Evolutionary conservation across 2,888 invertebrate species (phyloP).

Genomic region (Parnassius mnemosyne): DNA sequence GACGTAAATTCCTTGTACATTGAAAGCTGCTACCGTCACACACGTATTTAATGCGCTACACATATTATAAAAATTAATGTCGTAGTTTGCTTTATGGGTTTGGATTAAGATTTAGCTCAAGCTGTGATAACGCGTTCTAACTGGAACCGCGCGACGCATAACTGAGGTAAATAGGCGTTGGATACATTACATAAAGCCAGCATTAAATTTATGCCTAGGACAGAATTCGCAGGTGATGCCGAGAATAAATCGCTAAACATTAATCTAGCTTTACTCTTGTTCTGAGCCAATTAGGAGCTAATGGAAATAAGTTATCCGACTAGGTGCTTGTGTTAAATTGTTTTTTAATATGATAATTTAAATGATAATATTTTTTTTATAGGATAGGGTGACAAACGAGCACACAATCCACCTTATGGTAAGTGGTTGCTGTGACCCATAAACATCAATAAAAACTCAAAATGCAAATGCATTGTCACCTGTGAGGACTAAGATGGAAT

Average conservation of each 20-base stretch:
- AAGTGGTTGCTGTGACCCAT: no score
- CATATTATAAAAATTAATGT: slow-evolving; percentile 28
- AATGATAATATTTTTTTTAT: neutral
- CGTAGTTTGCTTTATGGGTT: slow-evolving; percentile 20
- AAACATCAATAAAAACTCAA: no score
- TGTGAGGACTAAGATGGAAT: no score
- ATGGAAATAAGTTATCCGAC: neutral
- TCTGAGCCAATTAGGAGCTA: neutral
- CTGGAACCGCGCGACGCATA: slow-evolving; percentile 5
- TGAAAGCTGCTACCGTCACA: neutral
- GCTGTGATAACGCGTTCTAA: slow-evolving; percentile 8
- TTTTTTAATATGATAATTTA: neutral
- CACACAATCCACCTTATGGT: no score
- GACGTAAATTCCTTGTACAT: neutral
- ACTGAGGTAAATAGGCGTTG: slow-evolving; percentile 1
- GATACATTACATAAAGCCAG: neutral
- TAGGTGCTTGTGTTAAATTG: neutral
- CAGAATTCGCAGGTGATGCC: slow-evolving; percentile 11
- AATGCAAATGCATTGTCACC: no score
- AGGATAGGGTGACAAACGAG: no score
- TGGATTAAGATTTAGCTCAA: slow-evolving; percentile 14
- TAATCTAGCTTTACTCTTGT: slow-evolving; percentile 1
- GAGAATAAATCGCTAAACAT: slow-evolving; percentile 3
- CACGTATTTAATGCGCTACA: slow-evolving; percentile 7
- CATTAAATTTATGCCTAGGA: slow-evolving; percentile 2